These are phyloP conservation scores for Sylvia borin DNA, from an alignment of 2,797 vertebrate species.

Conservation along the genomic window DNA sequence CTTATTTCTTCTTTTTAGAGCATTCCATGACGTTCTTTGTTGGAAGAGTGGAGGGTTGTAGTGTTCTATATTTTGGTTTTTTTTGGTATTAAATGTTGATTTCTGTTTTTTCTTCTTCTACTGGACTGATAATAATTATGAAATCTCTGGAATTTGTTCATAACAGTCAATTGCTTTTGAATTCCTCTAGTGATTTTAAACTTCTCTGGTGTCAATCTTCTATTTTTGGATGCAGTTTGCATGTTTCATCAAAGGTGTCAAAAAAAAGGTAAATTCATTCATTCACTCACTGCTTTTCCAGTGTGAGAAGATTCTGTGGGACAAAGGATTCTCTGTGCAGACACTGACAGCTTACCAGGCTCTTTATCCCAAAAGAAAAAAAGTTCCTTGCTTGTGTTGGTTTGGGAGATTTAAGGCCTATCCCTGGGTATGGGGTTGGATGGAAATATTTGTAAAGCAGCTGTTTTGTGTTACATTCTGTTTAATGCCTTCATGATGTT, in stretches of 20 bases:
- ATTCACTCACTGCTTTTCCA: not conserved
- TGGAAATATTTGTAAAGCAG: not conserved
- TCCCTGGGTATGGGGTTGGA: not conserved
- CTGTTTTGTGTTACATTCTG: not conserved
- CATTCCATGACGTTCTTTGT: not conserved
- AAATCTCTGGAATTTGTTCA: not conserved
- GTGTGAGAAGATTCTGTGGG: not conserved
- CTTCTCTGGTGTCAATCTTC: not conserved
- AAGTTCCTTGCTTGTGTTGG: not conserved
- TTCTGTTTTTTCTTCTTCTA: not conserved
- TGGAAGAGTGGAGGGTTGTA: not conserved
- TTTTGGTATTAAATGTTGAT: not conserved
- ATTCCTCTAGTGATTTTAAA: not conserved
- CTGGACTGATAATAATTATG: not conserved
- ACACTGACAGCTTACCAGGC: not conserved
- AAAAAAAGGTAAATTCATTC: not conserved
- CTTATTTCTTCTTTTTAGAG: not conserved
- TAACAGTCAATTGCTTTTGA: constrained; percentile 15
- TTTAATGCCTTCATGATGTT: not conserved
- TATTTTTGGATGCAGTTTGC: not conserved
- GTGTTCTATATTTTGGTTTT: not conserved
- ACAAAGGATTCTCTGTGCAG: not conserved
- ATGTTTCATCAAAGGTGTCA: not conserved
- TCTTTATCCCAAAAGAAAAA: not conserved
- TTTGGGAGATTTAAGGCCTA: not conserved